Base-by-base conservation (phyloP, 2,113 vertebrate genomes). In the Eubucco bourcierii region DNA sequence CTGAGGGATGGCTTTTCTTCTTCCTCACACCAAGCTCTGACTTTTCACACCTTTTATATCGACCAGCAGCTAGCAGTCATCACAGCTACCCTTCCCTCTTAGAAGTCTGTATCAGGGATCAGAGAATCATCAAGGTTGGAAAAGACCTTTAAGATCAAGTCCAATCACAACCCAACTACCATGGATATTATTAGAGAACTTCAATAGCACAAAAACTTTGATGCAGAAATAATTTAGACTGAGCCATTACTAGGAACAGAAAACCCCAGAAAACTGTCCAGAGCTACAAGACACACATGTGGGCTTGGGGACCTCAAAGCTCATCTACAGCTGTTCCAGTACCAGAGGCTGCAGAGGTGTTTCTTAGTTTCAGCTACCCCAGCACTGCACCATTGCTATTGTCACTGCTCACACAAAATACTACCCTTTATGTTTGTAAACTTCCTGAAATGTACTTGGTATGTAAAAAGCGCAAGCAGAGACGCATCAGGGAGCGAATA, bases 291-390 rank as follows among this genome's bases (percentile, higher is more conserved):
- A 58, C 20, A 29, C 15, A n/a, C 18, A 15, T 23, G 13, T 15
- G 13, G 27, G 24, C 15, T 55, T 15, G 23, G 0, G 1, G 1
- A 12, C 7, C 27, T 44, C 53, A 44, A 34, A 71, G 29, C 59
- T 68, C 67, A 14, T 18, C 59, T 68, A 55, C 82, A 59, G 2
- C 67, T 39, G 39, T n/a, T 15, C 24, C 5, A 7, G 34, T 3
- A 61, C 25, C 12, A 55, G 31, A 7, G 53, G 14, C 12, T 4
- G 11, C 37, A 9, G 17, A 10, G 12, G 14, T 37, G 5, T 1
- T 1, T 16, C n/a, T 31, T 3, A 19, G n/a, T 10, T 44, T 33
- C 63, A 24, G 61, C 66, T 28, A 16, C 23, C 23, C 19, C 46
- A 29, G 68, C 68, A 17, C 24, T 1, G 28, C 66, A 17, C 33